Evolutionary conservation across 2,888 invertebrate species (phyloP), one percentile per base, ranked within the genome.

Genomic region (Ichneumoninae sp.): DNA sequence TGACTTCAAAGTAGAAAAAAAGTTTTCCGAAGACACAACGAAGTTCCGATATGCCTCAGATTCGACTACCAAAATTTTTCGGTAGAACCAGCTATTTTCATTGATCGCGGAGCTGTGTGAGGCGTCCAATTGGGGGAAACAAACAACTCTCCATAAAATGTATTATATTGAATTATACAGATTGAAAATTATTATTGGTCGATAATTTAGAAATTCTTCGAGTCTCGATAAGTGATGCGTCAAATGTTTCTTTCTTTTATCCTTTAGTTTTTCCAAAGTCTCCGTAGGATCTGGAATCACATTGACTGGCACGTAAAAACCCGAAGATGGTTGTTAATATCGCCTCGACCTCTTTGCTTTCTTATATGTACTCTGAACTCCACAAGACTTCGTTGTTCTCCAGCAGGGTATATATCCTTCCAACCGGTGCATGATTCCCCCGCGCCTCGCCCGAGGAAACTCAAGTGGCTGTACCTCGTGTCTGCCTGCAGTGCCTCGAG

Each of bases 401-500:
- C 81, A 76, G 77, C 54, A 65, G 71, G 65, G 72, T 79, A 79
- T 83, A 86, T 86, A 89, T 88, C 87, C 89, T 89, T 89, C 88
- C 87, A 88, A 85, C 86, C 90, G 90, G 86, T 88, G 90, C 89
- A 90, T 91, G 90, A 91, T 90, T 90, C 90, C 89, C 85, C 83
- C 70, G 89, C 88, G 87, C 87, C 87, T 87, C 76, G 89, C 90
- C 90, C 81, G 86, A 85, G 91, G 92, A 88, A 84, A 89, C 89
- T 90, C 87, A 91, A 92, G 92, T 91, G 89, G 89, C 88, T 89
- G 87, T 88, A 87, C 87, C 88, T 88, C 88, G 89, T 90, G 91
- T 91, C 90, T 90, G 92, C 91, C 92, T 91, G 91, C 91, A 92
- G 81, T 87, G 92, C 93, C 88, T 65, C 72, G 44, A 89, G 93